Conservation (phyloP, 1,140 invertebrate genomes). For the Vollenhovia emeryi region DNA sequence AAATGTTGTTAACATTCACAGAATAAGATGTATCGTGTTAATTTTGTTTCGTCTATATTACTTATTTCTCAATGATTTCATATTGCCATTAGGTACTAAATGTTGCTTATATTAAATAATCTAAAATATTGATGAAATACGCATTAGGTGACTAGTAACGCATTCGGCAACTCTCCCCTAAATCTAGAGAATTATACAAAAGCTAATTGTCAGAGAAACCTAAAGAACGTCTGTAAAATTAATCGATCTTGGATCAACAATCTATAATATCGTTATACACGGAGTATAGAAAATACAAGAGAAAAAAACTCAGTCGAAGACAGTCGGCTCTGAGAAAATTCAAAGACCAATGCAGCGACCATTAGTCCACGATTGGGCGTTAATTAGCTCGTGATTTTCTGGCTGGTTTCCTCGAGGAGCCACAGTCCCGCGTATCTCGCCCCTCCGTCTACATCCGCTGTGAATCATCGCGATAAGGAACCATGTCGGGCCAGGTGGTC, state of each 20-base stretch:
- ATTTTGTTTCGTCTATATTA: too few relatives aligned
- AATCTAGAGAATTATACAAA: background rate
- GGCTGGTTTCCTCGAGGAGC: background rate
- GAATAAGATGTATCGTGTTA: too few relatives aligned
- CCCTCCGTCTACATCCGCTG: background rate
- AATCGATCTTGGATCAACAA: background rate
- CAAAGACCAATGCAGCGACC: too few relatives aligned
- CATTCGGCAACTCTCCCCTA: too few relatives aligned
- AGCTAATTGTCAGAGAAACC: background rate
- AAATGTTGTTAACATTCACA: too few relatives aligned
- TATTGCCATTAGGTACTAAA: too few relatives aligned
- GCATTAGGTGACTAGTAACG: too few relatives aligned
- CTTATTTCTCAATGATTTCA: too few relatives aligned
- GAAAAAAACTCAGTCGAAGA: background rate
- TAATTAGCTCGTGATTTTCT: background rate
- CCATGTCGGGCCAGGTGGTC: background rate
- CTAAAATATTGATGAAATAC: too few relatives aligned
- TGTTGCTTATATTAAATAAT: too few relatives aligned
- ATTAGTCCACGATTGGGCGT: background rate
- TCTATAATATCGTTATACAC: background rate
- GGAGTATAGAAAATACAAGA: background rate
- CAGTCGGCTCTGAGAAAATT: background rate
- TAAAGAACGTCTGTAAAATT: background rate
- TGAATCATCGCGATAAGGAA: constrained; percentile 41
- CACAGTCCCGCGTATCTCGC: too few relatives aligned